Evolutionary conservation across 2,113 vertebrate genomes (phyloP), one percentile per base, ranked within the genome.

Genomic region (Clinocottus analis): DNA sequence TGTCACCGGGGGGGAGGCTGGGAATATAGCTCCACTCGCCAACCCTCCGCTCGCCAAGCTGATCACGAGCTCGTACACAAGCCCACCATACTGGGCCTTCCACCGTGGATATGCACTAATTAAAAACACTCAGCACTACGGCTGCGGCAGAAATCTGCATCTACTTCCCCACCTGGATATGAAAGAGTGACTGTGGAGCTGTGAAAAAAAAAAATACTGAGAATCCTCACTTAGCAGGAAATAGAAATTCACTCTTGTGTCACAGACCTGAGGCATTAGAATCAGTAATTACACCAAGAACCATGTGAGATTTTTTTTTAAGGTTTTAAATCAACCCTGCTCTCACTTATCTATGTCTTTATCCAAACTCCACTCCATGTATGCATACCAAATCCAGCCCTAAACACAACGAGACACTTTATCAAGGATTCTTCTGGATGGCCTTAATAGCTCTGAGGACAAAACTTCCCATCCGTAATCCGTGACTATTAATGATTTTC

Each of bases 1-100:
- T 94, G 94, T 94, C 94, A 94, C 91, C 82, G 87, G 84, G 92
- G 87, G 41, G 73, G 83, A 79, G 67, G 89, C 84, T 83, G 91
- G 93, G 91, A 89, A 90, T 86, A 87, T 74, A 93, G 88, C 91
- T 80, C 68, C 80, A 68, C 90, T 86, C 83, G 89, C 82, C 89
- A 86, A 79, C 83, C 81, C 85, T 85, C 82, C 66, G 72, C 87
- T 91, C 87, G 83, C 92, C 91, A 93, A 92, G 91, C 92, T 89
- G 92, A 92, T 94, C 89, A 91, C 89, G 83, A 87, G 87, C 92
- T 85, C 80, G 35, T 83, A 89, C 93, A 91, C 90, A 83, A 90
- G 81, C 88, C 87, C 82, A 87, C 91, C 91, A 89, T 80, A 91
- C 93, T 86, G 91, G 91, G 89, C 90, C 91, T 86, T 92, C 91